Conservation (phyloP, 92 coral and sea anemone species). For the Metridium senile region DNA sequence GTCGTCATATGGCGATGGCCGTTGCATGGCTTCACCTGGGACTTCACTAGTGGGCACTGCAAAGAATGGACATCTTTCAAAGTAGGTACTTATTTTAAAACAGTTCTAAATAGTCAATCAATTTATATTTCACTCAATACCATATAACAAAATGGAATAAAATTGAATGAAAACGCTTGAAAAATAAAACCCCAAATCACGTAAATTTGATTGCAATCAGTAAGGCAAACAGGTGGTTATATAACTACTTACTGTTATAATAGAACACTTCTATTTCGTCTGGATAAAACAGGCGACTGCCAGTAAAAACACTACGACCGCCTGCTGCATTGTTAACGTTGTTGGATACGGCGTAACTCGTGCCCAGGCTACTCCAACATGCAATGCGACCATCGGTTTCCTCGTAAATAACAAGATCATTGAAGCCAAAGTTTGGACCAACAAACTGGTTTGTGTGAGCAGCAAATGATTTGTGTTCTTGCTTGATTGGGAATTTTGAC, state of each 20-base stretch:
- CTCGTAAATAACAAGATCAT: constrained; percentile 49
- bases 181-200: too few species aligned
- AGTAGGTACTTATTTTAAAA: too few species aligned
- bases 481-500: constrained; percentile 24
- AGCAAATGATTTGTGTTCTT: constrained; percentile 4
- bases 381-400: constrained; percentile 31
- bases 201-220: too few species aligned
- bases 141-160: too few species aligned
- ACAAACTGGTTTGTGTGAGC: constrained; percentile 35
- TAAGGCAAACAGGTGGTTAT: background rate
- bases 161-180: too few species aligned
- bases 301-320: constrained; percentile 35
- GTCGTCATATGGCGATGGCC: background rate
- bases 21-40: background rate
- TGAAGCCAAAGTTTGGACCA: constrained; percentile 60
- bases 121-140: too few species aligned
- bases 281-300: constrained; percentile 49
- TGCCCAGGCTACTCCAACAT: constrained; percentile 47
- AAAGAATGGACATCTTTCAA: background rate
- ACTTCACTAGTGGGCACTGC: background rate
- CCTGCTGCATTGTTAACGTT: constrained; percentile 9
- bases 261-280: constrained; percentile 58
- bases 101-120: too few species aligned
- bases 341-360: too few species aligned
- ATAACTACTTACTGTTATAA: constrained; percentile 41